Conservation (phyloP, 2,113 vertebrate genomes). For the Pterophyllum scalare region DNA sequence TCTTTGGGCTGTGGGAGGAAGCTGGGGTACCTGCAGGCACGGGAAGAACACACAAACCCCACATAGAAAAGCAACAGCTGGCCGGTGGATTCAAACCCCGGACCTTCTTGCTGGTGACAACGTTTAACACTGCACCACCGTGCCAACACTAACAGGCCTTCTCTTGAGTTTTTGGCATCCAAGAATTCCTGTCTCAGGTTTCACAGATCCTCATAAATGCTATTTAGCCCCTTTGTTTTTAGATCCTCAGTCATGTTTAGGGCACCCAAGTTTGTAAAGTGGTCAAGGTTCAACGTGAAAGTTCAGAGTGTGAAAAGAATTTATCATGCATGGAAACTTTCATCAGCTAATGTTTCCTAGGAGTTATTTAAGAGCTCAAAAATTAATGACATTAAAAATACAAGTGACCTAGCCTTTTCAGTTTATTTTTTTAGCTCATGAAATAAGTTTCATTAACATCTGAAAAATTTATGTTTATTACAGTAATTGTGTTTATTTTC, state of each 20-base stretch:
- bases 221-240: background rate
- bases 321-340: background rate
- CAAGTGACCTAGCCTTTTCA: background rate
- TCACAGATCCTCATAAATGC: background rate
- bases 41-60: background rate
- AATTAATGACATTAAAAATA: background rate
- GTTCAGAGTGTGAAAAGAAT: background rate
- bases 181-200: background rate
- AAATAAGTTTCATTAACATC: background rate
- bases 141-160: background rate
- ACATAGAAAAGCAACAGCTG: no score
- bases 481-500: background rate
- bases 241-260: background rate
- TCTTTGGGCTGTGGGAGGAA: background rate
- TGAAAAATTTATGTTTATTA: background rate
- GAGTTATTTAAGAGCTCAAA: background rate
- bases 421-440: background rate
- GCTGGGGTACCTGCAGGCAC: background rate
- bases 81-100: background rate
- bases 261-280: background rate
- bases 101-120: background rate
- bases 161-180: background rate
- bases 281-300: background rate
- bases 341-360: background rate
- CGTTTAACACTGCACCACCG: background rate